These are phyloP conservation scores for Mallotus villosus DNA, from an alignment of 2,797 vertebrate species.

Conservation along the genomic window DNA sequence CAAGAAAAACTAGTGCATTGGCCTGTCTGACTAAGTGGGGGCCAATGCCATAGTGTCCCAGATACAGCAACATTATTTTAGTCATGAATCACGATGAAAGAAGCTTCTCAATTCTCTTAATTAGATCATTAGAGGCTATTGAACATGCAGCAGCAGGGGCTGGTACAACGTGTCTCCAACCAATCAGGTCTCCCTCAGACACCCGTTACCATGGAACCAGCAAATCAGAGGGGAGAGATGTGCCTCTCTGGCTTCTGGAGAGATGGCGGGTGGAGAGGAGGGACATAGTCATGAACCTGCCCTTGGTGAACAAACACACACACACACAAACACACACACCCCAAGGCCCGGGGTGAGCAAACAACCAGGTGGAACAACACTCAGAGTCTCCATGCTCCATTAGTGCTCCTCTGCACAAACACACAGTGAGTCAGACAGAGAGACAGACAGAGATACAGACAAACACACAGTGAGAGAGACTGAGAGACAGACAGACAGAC, in stretches of 20 bases:
- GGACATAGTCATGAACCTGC: conserved; percentile 45
- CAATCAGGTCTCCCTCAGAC: conserved; percentile 28
- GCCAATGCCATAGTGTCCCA: no score
- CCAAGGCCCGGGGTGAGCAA: conserved; percentile 62
- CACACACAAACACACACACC: conserved; percentile 20
- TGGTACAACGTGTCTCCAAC: neutral
- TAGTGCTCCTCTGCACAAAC: conserved; percentile 59
- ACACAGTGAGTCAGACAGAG: conserved; percentile 33
- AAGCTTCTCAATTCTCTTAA: neutral
- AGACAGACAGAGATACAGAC: conserved; percentile 27
- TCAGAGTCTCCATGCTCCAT: conserved; percentile 70
- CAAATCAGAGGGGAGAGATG: conserved; percentile 61
- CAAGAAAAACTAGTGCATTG: no score
- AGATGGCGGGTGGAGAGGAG: conserved; percentile 56
- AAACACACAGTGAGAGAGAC: no score
- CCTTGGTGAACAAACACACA: conserved; percentile 24
- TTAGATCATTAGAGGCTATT: conserved; percentile 3
- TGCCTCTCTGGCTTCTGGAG: conserved; percentile 66
- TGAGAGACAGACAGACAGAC: neutral
- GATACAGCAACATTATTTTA: no score
- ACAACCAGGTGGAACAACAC: conserved; percentile 74
- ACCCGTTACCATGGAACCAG: conserved; percentile 64
- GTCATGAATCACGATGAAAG: no score
- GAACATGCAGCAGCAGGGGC: neutral
- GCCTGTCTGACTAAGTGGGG: no score